phyloP scores from a whole-genome alignment of 2,113 vertebrate species.

The Trichomycterus rosablanca region DNA sequence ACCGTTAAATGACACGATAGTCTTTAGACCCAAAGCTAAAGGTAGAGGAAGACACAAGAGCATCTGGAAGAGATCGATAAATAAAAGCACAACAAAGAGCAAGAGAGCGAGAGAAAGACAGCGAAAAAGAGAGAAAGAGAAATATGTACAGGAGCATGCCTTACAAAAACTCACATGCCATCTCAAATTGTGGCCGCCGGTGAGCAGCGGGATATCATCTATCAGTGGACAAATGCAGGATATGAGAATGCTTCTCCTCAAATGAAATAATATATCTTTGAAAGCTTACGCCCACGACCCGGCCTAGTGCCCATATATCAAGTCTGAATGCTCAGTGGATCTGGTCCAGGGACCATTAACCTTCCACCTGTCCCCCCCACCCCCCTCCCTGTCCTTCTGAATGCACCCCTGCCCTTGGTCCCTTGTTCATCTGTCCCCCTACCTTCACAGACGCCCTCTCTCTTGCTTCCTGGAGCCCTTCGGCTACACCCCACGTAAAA shows the following conservation, averaged over 20 bases:
- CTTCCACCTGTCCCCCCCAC: slow-evolving; percentile 96
- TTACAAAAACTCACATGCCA: slow-evolving; percentile 83
- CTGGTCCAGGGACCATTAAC: slow-evolving; percentile 98
- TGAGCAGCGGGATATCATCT: slow-evolving; percentile 81
- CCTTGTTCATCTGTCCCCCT: slow-evolving; percentile 84
- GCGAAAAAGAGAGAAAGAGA: slow-evolving; percentile 44
- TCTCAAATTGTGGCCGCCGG: slow-evolving; percentile 79
- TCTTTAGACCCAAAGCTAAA: slow-evolving; percentile 55
- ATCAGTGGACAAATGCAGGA: slow-evolving; percentile 97
- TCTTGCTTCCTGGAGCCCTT: slow-evolving; percentile 22
- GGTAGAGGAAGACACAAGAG: slow-evolving; percentile 47
- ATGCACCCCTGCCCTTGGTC: slow-evolving; percentile 84
- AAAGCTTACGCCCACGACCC: slow-evolving; percentile 94
- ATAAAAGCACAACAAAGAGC: not conserved
- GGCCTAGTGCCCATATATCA: slow-evolving; percentile 96
- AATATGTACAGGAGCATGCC: slow-evolving; percentile 81
- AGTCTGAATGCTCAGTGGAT: slow-evolving; percentile 95
- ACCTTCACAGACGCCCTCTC: slow-evolving; percentile 14
- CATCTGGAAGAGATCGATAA: not conserved
- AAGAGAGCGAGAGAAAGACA: slow-evolving; percentile 4
- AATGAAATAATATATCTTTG: slow-evolving; percentile 99
- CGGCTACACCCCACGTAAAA: slow-evolving; percentile 72
- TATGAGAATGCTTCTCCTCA: slow-evolving; percentile 94
- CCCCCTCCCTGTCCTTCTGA: slow-evolving; percentile 68
- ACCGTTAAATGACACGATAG: slow-evolving; percentile 67